These are phyloP conservation scores for Tinamus guttatus DNA, from an alignment of 2,113 vertebrate genomes.

Conservation along the genomic window DNA sequence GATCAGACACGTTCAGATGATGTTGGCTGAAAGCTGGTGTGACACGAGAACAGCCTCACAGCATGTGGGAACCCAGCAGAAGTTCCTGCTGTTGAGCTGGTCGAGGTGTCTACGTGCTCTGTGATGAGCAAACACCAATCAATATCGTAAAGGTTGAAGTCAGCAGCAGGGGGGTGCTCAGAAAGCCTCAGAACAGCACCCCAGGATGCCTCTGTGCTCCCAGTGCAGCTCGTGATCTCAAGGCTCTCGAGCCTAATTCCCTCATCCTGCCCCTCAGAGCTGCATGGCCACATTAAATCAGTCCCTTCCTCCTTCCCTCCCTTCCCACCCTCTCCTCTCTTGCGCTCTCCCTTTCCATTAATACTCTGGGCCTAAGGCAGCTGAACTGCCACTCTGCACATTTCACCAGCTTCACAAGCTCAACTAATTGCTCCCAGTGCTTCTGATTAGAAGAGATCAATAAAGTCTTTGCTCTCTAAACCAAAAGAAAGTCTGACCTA, in stretches of 20 bases:
- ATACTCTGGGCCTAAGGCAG: neutral
- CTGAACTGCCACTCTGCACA: neutral
- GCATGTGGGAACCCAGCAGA: neutral
- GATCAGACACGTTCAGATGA: neutral
- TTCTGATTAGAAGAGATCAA: conserved; percentile 49
- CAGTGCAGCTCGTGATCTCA: neutral
- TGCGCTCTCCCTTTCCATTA: neutral
- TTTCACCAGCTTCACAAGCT: neutral
- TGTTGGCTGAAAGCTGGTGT: neutral
- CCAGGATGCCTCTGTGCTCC: neutral
- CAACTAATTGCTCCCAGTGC: conserved; percentile 56
- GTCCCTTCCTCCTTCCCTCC: neutral
- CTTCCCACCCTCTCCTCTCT: neutral
- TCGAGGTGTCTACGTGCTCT: fast-evolving
- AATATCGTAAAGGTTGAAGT: neutral
- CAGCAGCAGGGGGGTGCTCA: neutral
- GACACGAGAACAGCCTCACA: neutral
- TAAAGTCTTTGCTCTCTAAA: conserved; percentile 28
- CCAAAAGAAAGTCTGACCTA: neutral
- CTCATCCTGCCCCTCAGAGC: neutral
- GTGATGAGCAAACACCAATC: neutral
- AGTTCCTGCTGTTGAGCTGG: neutral
- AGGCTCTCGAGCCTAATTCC: neutral
- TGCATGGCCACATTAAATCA: neutral
- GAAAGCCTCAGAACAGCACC: neutral